These are phyloP conservation scores for Streptopelia turtur DNA, from an alignment of 2,797 vertebrate species.

Conservation along the genomic window DNA sequence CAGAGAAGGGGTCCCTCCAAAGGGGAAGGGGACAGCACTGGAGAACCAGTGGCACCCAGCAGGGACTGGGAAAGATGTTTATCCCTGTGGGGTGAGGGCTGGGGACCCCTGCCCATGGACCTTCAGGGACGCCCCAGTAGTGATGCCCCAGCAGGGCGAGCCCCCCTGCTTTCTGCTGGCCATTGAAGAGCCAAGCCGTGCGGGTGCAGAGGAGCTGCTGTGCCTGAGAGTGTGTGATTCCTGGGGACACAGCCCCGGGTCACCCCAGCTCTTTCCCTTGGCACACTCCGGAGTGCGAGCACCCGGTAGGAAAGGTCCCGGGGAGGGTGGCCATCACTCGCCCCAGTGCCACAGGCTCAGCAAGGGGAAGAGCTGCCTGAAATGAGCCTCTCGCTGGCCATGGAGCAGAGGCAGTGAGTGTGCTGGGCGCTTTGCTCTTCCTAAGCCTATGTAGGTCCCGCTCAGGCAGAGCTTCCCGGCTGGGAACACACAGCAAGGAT, in stretches of 20 bases:
- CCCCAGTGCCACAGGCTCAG: background rate
- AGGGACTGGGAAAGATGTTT: background rate
- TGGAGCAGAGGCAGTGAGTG: background rate
- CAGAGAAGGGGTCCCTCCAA: background rate
- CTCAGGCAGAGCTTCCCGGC: background rate
- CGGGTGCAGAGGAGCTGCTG: background rate
- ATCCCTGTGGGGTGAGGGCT: fast-evolving
- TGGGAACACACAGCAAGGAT: fast-evolving
- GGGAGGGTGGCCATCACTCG: background rate
- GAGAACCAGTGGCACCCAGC: background rate
- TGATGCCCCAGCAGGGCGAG: fast-evolving
- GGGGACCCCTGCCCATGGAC: background rate
- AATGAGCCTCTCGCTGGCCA: fast-evolving
- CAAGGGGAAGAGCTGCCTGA: background rate
- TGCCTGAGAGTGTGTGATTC: background rate
- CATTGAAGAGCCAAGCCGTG: fast-evolving
- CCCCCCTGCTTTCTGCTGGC: background rate
- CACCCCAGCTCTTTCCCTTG: background rate
- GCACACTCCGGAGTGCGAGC: fast-evolving
- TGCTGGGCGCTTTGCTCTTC: background rate
- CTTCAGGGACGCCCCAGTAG: no score
- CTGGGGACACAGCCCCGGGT: background rate
- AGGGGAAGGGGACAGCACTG: background rate
- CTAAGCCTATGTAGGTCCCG: background rate
- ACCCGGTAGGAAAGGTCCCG: background rate